Conservation (phyloP, 2,797 vertebrate species). For the Lithobates sylvaticus region DNA sequence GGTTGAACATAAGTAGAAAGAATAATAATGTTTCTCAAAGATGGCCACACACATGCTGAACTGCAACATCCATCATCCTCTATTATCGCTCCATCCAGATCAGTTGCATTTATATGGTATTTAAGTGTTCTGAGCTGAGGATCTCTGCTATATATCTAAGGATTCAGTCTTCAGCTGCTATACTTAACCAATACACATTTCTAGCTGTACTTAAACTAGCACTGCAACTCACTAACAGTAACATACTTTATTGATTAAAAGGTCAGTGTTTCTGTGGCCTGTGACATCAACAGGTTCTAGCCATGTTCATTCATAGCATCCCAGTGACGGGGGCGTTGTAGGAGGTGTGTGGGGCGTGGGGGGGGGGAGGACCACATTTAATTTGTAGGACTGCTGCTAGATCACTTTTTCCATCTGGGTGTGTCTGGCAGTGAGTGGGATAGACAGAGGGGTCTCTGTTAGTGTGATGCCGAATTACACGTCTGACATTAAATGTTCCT, state of each 20-base stretch:
- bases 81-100: not conserved
- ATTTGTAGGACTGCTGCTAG: constrained; percentile 9
- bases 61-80: not conserved
- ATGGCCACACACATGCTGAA: not conserved
- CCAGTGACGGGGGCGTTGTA: constrained; percentile 25
- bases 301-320: constrained; percentile 39
- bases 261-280: constrained; percentile 20
- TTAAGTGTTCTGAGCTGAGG: not conserved
- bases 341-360: constrained; percentile 34
- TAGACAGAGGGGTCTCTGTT: constrained; percentile 62
- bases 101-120: not conserved
- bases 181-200: constrained; percentile 28
- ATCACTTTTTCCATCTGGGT: constrained; percentile 62
- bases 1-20: not conserved
- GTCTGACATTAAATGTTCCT: constrained; percentile 59
- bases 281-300: constrained; percentile 18
- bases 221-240: not conserved
- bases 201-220: constrained; percentile 5
- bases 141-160: not conserved
- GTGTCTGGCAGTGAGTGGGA: constrained; percentile 51
- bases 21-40: not conserved
- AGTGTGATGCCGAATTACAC: constrained; percentile 41
- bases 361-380: constrained; percentile 12
- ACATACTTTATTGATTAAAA: constrained; percentile 16
- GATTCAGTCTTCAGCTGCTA: not conserved